Percentiles rank a stretch among this genome's conserved stretches.
Evolutionary conservation across 92 coral and sea anemone genomes (phyloP).

Genomic region (Metridium senile): DNA sequence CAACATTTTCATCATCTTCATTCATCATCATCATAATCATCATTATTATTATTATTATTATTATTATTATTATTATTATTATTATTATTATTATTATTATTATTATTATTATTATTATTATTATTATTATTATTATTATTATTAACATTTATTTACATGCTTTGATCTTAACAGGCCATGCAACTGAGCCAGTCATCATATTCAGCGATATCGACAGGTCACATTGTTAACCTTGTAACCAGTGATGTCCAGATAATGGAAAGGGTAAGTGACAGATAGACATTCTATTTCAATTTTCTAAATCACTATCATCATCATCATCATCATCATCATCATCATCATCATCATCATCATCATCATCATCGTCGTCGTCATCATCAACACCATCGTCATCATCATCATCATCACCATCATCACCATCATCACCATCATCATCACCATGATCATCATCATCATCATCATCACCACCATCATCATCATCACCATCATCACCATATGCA

Average conservation of each 20-base stretch:
- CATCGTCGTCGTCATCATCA: conserved; percentile 6
- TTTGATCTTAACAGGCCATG: no score
- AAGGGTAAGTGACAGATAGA: conserved; percentile 62
- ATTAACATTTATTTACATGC: no score
- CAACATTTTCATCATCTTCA: no score
- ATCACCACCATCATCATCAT: conserved; percentile 5
- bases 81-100: no score
- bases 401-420: conserved; percentile 9
- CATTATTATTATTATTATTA: no score
- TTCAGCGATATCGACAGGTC: conserved; percentile 81
- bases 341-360: conserved; percentile 15
- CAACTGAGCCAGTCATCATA: conserved; percentile 69
- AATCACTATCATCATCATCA: conserved; percentile 8
- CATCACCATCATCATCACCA: conserved; percentile 1
- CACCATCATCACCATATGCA: neutral
- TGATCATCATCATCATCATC: conserved; percentile 4
- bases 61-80: no score
- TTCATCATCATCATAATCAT: no score
- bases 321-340: neutral
- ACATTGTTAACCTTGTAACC: conserved; percentile 87
- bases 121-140: no score
- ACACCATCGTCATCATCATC: neutral
- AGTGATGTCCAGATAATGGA: conserved; percentile 91
- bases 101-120: no score
- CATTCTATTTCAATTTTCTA: no score